These are phyloP conservation scores for Origma solitaria DNA, from an alignment of 2,113 vertebrate species.

Conservation along the genomic window DNA sequence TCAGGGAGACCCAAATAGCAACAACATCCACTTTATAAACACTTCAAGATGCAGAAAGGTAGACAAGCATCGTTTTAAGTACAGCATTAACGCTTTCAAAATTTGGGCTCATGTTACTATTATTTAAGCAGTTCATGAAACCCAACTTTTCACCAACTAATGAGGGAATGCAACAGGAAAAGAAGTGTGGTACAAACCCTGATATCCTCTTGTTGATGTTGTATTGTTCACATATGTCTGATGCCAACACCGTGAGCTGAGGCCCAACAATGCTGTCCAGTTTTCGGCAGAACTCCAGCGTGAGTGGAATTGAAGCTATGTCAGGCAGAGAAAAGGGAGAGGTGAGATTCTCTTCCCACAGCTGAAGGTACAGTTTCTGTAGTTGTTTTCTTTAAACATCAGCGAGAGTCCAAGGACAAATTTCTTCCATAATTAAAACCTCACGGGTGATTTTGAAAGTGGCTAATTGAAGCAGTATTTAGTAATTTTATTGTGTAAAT, in stretches of 20 bases:
- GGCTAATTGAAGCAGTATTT: not conserved
- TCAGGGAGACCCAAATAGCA: not conserved
- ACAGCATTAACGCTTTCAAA: not conserved
- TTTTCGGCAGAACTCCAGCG: conserved; percentile 90
- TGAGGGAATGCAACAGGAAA: not conserved
- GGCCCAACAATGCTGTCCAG: conserved; percentile 92
- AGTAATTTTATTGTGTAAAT: not conserved
- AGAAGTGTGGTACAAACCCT: conserved; percentile 77
- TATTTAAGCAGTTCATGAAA: not conserved
- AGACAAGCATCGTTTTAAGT: not conserved
- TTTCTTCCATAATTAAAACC: not conserved
- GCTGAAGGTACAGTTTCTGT: not conserved
- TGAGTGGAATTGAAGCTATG: conserved; percentile 83
- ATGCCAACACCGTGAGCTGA: conserved; percentile 93
- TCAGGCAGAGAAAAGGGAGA: not conserved
- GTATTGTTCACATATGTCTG: conserved; percentile 97
- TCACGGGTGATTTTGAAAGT: not conserved
- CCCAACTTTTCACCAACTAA: not conserved
- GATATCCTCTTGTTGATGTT: conserved; percentile 93
- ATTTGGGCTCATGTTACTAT: not conserved
- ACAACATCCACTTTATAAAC: not conserved
- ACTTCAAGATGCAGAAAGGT: not conserved
- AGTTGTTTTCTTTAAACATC: not conserved
- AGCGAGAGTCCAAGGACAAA: not conserved
- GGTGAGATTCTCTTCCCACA: not conserved